Evolutionary conservation across 2,113 vertebrate species (phyloP), one percentile per base, ranked within the genome.

Genomic region (Spheniscus mendiculus): DNA sequence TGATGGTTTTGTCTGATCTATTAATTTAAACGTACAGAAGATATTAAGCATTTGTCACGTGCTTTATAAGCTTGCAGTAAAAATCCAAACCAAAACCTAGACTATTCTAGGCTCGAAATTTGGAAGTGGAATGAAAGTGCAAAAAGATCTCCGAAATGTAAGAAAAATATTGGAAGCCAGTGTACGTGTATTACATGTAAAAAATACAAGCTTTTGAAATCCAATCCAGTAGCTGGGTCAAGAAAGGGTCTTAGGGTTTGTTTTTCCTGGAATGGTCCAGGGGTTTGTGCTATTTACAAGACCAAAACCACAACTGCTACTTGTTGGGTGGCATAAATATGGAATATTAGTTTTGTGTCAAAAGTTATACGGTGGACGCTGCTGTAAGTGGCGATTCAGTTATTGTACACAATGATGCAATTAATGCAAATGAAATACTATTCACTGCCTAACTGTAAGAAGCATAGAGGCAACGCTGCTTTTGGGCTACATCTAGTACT

Each of bases 131-230:
- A 19, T 55, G 32, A 15, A 73, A 32, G 44, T 45, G 26, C 55
- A n/a, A 47, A 69, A 45, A 61, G 27, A 42, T 20, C 23, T 59
- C 38, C 63, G n/a, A 78, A 59, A 44, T 13, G 3, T 26, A 22
- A 27, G 71, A 50, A 44, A 9, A 74, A 34, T 26, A 34, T 0
- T 30, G 76, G 22, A 50, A 79, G 59, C 2, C 2, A 74, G 19
- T 13, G 21, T 65, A 9, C 0, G 0, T n/a, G 9, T 23, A n/a
- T 45, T 34, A 34, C n/a, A 8, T 42, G 12, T 7, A 10, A 23
- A 32, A 88, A 6, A 10, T 27, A 23, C 0, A 0, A 30, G 18
- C 20, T 84, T 44, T 56, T 55, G 32, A 49, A 71, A 12, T 49
- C 15, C n/a, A 50, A 1, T 42, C 29, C 29, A 36, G 44, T 26